Conservation (phyloP, 1,140 invertebrate species). For the Centruroides sculpturatus region DNA sequence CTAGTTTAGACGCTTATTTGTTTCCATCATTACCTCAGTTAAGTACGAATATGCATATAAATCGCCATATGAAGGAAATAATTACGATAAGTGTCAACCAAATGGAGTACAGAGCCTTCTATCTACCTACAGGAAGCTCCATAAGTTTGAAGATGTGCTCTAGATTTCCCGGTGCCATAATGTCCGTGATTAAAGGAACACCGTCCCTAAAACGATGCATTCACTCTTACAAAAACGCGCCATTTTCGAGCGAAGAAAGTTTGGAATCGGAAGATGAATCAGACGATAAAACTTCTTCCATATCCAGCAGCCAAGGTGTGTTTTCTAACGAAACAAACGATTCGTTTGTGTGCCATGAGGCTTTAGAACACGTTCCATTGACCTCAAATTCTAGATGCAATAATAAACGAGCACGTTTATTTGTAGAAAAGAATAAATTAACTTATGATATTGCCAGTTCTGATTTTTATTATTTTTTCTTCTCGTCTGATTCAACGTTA, state of each 20-base stretch:
- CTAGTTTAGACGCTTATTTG: constrained; percentile 2
- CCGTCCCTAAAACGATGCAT: not conserved
- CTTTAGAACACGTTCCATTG: constrained; percentile 1
- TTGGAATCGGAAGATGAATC: constrained; percentile 7
- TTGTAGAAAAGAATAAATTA: not conserved
- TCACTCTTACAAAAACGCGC: no score
- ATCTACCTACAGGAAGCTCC: no score
- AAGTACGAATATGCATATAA: no score
- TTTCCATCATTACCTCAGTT: not conserved
- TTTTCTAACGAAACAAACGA: constrained; percentile 5
- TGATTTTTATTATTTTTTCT: constrained; percentile 9
- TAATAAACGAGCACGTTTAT: no score
- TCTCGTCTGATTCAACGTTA: constrained; percentile 2
- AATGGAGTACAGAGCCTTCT: no score
- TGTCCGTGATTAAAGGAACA: constrained; percentile 10
- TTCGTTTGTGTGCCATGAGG: not conserved
- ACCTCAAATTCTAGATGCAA: constrained; percentile 2
- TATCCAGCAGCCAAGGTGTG: constrained; percentile 13
- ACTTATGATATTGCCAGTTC: not conserved
- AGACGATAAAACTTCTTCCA: constrained; percentile 11
- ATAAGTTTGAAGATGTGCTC: constrained; percentile 36
- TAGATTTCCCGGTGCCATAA: constrained; percentile 34
- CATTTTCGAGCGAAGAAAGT: not conserved
- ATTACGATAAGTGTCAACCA: no score
- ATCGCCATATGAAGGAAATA: no score